These are phyloP conservation scores for Gephyroberyx darwinii DNA, from an alignment of 2,797 vertebrate genomes.

Conservation along the genomic window DNA sequence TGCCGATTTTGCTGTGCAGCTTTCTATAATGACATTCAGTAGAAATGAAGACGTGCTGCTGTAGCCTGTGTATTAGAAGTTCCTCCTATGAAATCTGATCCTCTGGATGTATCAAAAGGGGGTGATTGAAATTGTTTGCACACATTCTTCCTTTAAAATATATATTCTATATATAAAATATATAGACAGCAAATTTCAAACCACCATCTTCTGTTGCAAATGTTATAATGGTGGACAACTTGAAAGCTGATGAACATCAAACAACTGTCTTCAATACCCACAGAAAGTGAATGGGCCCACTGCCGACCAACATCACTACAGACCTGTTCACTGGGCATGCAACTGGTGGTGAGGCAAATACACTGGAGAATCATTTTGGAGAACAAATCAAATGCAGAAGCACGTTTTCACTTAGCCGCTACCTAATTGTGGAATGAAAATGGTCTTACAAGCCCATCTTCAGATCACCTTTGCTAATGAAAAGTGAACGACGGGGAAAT, in stretches of 20 bases:
- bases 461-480: conserved; percentile 69
- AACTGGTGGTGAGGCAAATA: conserved; percentile 19
- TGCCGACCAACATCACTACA: background rate
- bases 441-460: conserved; percentile 60
- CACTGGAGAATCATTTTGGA: conserved; percentile 38
- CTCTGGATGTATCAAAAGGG: background rate
- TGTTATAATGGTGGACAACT: background rate
- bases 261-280: conserved; percentile 6
- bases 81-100: background rate
- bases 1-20: background rate
- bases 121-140: background rate
- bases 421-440: conserved; percentile 63
- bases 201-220: background rate
- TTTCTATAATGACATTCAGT: background rate
- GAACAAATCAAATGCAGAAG: conserved; percentile 58
- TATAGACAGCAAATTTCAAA: background rate
- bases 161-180: too few species aligned
- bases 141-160: background rate
- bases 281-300: background rate
- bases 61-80: too few species aligned
- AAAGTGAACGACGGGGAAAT: conserved; percentile 61
- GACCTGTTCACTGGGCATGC: background rate
- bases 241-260: too few species aligned
- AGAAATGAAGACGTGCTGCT: background rate
- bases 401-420: conserved; percentile 60